Evolutionary conservation across 2,113 vertebrate genomes (phyloP), one percentile per base, ranked within the genome.

Genomic region (Myiopsitta monachus): DNA sequence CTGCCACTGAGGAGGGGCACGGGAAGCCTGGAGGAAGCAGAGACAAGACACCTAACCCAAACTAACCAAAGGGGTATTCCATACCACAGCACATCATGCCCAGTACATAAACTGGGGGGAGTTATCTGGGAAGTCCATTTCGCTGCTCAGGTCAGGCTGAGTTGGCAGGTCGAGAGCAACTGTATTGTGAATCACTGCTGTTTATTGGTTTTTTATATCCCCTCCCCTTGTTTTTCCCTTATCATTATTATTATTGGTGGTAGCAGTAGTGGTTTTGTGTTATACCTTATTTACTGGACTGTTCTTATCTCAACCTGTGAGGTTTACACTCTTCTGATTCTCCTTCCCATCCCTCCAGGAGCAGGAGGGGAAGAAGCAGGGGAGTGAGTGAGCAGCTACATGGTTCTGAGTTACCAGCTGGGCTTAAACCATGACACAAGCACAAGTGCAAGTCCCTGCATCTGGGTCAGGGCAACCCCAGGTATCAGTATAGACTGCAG

Each of bases 381-480:
- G 19, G 55, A 57, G 55, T n/a, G 31, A 57, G 55, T 21, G 55
- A 57, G 19, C 33, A 23, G 33, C 33, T 59, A 33, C 6, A 3
- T 59, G 55, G 33, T 59, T 59, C 21, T 59, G 55, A n/a, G 55
- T 59, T 59, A 14, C 55, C 6, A 7, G 21, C 21, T 59, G 55
- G 13, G 33, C 55, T 59, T n/a, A 59, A 59, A 59, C 33, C 21
- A 15, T 6, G 5, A 57, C 55, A n/a, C 55, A 57, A 52, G 24
- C 16, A 13, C 4, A 46, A 51, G 9, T 13, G 19, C 43, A 77
- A 36, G 14, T 10, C 16, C 28, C 16, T 59, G 6, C 38, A 44
- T 33, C 26, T 46, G 36, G 6, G 8, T 59, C 16, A 44, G 6
- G 33, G 28, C 7, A 39, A 14, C 26, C 4, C 24, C 6, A 0